Percentiles rank a stretch among this genome's conserved stretches.
phyloP scores from a whole-genome alignment of 2,113 vertebrate species.

The Hippocampus comes region DNA sequence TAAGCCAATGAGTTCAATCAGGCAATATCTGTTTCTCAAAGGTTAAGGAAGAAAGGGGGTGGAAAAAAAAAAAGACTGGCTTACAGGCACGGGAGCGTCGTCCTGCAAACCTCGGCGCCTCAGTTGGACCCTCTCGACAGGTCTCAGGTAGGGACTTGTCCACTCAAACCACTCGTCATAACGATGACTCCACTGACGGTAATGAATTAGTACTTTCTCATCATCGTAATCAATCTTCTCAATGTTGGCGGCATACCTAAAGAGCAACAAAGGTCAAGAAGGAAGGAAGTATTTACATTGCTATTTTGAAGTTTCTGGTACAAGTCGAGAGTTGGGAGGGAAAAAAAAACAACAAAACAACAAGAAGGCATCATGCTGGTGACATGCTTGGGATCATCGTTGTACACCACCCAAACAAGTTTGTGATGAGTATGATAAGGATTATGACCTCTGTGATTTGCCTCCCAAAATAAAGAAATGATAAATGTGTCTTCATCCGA shows the following conservation, averaged over 20 bases:
- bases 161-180: constrained; percentile 99
- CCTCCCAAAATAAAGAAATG: too few relatives aligned
- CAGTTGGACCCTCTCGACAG: constrained; percentile 91
- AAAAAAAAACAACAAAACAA: not conserved
- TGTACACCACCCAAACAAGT: too few relatives aligned
- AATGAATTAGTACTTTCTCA: constrained; percentile 95
- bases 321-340: not conserved
- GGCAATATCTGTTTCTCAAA: not conserved
- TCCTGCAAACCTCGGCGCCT: constrained; percentile 86
- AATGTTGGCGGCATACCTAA: constrained; percentile 91
- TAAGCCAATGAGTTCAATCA: not conserved
- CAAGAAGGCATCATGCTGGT: too few relatives aligned
- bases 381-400: too few relatives aligned
- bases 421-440: too few relatives aligned
- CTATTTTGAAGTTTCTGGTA: not conserved
- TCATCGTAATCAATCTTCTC: constrained; percentile 93
- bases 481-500: too few relatives aligned
- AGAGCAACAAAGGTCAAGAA: not conserved
- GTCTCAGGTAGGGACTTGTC: constrained; percentile 93
- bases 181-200: constrained; percentile 97
- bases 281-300: not conserved
- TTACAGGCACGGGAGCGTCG: constrained; percentile 81
- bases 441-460: too few relatives aligned
- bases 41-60: too few relatives aligned
- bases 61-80: constrained; percentile 16